Evolutionary conservation across 2,113 vertebrate species (phyloP).

Genomic region (Pogonocichla stellata): DNA sequence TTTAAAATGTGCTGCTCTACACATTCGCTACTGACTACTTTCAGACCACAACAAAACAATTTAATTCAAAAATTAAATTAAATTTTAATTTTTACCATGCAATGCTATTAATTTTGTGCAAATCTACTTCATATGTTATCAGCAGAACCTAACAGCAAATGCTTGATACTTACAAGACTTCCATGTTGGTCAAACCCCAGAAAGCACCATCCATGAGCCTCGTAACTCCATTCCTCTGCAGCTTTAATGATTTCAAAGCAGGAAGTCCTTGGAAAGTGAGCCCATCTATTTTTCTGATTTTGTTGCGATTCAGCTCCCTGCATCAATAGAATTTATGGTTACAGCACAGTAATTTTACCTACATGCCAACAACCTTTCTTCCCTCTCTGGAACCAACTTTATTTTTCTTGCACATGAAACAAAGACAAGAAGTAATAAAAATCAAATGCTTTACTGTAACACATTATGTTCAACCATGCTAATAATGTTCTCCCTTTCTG

Average conservation of each 20-base stretch:
- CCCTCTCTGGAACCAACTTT: background rate
- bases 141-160: background rate
- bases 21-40: background rate
- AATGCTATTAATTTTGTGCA: background rate
- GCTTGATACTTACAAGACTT: conserved; percentile 85
- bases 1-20: background rate
- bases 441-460: background rate
- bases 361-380: background rate
- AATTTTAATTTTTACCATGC: background rate
- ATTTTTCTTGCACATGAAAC: background rate
- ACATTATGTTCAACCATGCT: background rate
- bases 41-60: background rate
- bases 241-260: conserved; percentile 85
- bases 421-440: background rate
- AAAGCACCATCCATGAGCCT: conserved; percentile 96
- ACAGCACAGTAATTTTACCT: background rate
- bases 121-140: background rate
- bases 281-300: conserved; percentile 88
- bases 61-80: background rate
- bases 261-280: conserved; percentile 92
- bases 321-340: background rate
- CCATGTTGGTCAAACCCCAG: conserved; percentile 93
- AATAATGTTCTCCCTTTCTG: background rate
- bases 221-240: conserved; percentile 88
- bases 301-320: conserved; percentile 94